Evolutionary conservation across 2,113 vertebrate species (phyloP).

Genomic region (Tringa solitaria): DNA sequence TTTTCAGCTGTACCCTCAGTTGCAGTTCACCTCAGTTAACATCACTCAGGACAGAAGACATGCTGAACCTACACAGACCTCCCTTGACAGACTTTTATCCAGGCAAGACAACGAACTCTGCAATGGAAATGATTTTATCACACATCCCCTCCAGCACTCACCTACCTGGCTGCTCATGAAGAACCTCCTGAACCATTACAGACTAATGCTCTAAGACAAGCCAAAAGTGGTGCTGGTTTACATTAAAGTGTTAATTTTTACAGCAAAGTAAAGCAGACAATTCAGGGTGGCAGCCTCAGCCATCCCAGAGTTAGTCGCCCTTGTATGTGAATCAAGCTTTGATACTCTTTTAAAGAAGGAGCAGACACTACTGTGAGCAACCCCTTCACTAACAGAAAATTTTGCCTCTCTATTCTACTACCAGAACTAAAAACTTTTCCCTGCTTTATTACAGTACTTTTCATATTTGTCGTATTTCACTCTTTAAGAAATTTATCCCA

Average conservation of each 20-base stretch:
- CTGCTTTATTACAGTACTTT: neutral
- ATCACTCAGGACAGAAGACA: neutral
- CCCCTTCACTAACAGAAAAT: fast-evolving
- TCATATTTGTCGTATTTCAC: neutral
- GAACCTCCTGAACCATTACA: neutral
- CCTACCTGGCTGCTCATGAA: neutral
- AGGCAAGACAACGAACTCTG: fast-evolving
- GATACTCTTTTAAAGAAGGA: neutral
- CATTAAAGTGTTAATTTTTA: neutral
- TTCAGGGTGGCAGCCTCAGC: neutral
- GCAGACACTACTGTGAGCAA: neutral
- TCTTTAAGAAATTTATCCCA: neutral
- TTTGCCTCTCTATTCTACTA: neutral
- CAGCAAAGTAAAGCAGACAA: neutral
- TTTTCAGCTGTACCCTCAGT: neutral
- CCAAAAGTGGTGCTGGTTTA: neutral
- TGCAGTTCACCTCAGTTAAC: neutral
- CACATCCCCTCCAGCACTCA: neutral
- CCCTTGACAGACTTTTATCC: neutral
- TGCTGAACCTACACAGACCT: neutral
- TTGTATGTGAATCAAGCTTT: neutral
- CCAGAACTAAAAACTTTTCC: neutral
- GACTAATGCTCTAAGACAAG: neutral
- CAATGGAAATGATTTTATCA: neutral
- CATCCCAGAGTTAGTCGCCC: neutral